Evolutionary conservation across 53 echinoderm and acorn worm genomes (phyloP), one percentile per base, ranked within the genome.

Genomic region (Echinarachnius parma): DNA sequence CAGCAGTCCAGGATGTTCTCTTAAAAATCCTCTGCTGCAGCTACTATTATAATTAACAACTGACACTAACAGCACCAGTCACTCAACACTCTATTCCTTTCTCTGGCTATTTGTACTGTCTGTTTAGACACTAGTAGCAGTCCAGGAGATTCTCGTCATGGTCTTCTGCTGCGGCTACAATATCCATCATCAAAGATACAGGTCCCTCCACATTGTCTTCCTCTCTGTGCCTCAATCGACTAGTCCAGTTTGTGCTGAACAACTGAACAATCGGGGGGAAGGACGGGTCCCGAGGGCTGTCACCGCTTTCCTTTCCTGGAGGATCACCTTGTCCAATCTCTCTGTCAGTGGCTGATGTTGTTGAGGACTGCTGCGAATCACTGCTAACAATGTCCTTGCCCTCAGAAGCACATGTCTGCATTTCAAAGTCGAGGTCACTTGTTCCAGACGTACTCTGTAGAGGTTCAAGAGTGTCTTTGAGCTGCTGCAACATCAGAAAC

Each of bases 121-220:
- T n/a, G n/a, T n/a, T n/a, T n/a, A n/a, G n/a, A n/a, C n/a, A n/a
- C n/a, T 34, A 85, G 50, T 85, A 85, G 46, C 85, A 85, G 21
- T 85, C 85, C 32, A 80, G 48, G 30, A 85, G 48, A 14, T 79
- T 85, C 21, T 50, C 63, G 28, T 62, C 75, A 9, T 75, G 72
- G 9, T 62, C 63, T 23, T 78, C 62, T 3, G 75, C 64, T 19
- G 69, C 71, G 14, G 85, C 61, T 10, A 85, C 32, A 57, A 85
- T 85, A 36, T 85, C 85, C 55, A 72, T 48, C 61, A 85, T 61
- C 18, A 85, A 48, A 14, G 85, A 85, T 33, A 85, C 31, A 8
- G 85, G 85, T 52, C 79, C 52, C 56, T 79, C 55, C 31, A 69
- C 80, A 35, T 79, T 48, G 4, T 53, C 71, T 22, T 60, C 58